Conservation (phyloP, 2,888 invertebrate species). For the Andricus quercusramuli region DNA sequence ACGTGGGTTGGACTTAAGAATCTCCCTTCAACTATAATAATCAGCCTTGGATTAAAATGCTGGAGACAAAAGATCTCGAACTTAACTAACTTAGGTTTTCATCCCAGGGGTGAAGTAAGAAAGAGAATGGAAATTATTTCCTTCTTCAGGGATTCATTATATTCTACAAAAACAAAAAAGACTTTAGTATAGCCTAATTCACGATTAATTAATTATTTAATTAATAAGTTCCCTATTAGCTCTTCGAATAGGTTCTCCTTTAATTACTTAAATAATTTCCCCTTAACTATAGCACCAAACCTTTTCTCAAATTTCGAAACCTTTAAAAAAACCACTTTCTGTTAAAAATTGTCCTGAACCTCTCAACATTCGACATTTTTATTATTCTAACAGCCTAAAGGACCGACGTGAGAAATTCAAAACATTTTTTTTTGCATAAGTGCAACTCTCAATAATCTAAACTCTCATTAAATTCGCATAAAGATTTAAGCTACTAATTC, state of each 20-base stretch:
- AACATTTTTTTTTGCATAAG: not conserved
- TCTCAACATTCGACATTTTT: not conserved
- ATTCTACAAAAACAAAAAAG: conserved; percentile 1
- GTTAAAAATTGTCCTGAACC: not conserved
- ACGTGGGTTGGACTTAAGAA: conserved; percentile 3
- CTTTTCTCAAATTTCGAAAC: not conserved
- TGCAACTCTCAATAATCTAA: not conserved
- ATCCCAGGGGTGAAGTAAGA: not conserved
- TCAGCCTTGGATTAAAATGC: conserved; percentile 31
- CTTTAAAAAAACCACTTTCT: not conserved
- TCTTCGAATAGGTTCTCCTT: not conserved
- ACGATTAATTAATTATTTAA: not conserved
- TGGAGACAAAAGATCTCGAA: conserved; percentile 22
- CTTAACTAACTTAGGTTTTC: conserved; percentile 22
- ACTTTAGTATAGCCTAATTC: not conserved
- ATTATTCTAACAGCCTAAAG: conserved; percentile 24
- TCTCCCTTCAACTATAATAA: conserved; percentile 28
- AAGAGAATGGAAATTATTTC: conserved; percentile 5
- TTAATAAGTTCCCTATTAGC: not conserved
- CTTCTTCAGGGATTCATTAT: conserved; percentile 18
- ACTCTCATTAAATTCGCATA: not conserved
- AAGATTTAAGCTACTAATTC: not conserved
- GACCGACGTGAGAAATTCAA: conserved; percentile 3
- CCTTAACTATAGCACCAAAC: not conserved
- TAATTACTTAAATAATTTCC: not conserved